phyloP scores from a whole-genome alignment of 2,113 vertebrate genomes.

The Sebastes fasciatus region DNA sequence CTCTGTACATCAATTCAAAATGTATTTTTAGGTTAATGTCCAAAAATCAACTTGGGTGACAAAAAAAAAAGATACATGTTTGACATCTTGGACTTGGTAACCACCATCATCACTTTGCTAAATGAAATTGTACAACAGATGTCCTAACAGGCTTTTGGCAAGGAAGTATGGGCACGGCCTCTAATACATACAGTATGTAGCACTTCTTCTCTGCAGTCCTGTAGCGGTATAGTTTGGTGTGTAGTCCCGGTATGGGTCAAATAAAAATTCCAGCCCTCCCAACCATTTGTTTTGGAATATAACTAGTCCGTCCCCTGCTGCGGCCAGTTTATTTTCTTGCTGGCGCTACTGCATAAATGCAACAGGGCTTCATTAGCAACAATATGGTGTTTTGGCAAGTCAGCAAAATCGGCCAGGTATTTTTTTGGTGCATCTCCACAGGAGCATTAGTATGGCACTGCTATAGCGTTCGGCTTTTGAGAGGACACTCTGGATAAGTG shows the following conservation, averaged over 20 bases:
- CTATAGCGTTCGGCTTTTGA: constrained; percentile 15
- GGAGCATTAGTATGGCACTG: constrained; percentile 11
- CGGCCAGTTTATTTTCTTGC: constrained; percentile 11
- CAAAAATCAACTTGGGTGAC: not conserved
- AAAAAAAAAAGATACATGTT: not conserved
- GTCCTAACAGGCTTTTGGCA: not conserved
- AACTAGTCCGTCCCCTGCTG: not conserved
- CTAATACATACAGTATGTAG: not conserved
- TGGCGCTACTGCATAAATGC: constrained; percentile 27
- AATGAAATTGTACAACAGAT: not conserved
- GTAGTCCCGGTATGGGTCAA: not conserved
- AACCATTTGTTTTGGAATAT: constrained; percentile 7
- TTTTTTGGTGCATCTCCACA: not conserved
- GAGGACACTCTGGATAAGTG: constrained; percentile 26
- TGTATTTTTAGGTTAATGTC: not conserved
- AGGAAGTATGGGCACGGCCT: not conserved
- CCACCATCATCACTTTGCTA: no score
- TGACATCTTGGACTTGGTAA: not conserved
- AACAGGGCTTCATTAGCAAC: constrained; percentile 51
- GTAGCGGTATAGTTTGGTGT: not conserved
- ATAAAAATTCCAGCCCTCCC: constrained; percentile 19
- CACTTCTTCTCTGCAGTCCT: constrained; percentile 8
- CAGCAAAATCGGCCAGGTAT: constrained; percentile 1
- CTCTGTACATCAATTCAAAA: no score
- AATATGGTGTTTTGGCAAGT: constrained; percentile 48